A percentile compares a stretch with the other conserved stretches of the same genome.
Conservation (phyloP, 1,140 invertebrate genomes). For the Scaptomyza pallida region DNA sequence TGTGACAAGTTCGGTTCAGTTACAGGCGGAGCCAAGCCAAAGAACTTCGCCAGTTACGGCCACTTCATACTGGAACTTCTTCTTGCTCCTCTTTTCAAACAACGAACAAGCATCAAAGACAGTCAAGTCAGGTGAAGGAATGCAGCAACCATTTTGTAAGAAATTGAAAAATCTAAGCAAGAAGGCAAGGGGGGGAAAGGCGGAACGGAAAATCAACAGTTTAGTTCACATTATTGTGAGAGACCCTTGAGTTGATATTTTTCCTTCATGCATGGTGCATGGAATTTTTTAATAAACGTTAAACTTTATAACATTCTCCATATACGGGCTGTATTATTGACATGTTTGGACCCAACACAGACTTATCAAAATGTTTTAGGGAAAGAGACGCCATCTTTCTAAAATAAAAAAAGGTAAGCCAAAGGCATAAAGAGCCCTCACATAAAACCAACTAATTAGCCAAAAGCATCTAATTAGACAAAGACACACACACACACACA, state of each 20-base stretch:
- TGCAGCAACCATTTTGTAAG: conserved; percentile 72
- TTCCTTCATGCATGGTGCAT: conserved; percentile 61
- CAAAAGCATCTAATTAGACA: conserved; percentile 80
- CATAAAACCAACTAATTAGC: conserved; percentile 81
- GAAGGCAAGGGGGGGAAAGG: conserved; percentile 3
- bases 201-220: conserved; percentile 56
- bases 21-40: conserved; percentile 4
- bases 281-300: conserved; percentile 82
- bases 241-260: conserved; percentile 33
- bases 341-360: conserved; percentile 22
- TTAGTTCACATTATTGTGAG: conserved; percentile 74
- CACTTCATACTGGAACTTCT: conserved; percentile 39
- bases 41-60: conserved; percentile 30
- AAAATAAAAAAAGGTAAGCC: conserved; percentile 78
- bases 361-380: conserved; percentile 6
- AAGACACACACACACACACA: conserved; percentile 41
- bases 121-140: conserved; percentile 80
- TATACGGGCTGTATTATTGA: conserved; percentile 66
- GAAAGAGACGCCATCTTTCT: conserved; percentile 31
- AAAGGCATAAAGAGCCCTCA: conserved; percentile 72
- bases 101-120: conserved; percentile 64
- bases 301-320: conserved; percentile 79
- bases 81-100: conserved; percentile 17
- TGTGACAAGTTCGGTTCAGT: conserved; percentile 65
- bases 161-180: conserved; percentile 75